Base-by-base conservation (phyloP, 2,797 vertebrate genomes). In the Tapirus indicus region DNA sequence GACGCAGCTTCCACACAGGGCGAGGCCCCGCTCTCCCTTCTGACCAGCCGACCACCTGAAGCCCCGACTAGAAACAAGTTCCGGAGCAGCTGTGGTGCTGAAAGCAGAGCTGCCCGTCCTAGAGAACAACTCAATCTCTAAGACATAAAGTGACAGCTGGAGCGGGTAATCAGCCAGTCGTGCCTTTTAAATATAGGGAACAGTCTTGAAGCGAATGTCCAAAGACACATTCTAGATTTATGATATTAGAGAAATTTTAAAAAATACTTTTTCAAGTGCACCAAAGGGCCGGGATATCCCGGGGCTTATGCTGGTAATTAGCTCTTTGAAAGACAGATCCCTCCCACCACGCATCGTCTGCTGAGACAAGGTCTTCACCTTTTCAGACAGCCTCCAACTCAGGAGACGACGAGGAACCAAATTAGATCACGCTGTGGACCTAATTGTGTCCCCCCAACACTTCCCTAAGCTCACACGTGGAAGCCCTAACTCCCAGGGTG, bases 1-100 rank as follows among this genome's bases (percentile, higher is more conserved):
- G 29, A 66, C 0, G 0, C 12, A 29, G 27, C 66, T 11, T 29
- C 14, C 1, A 20, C n/a, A 4, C 8, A 54, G 52, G 27, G 41
- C 0, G 1, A 27, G 64, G 79, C 41, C 8, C 3, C 38, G 10
- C 2, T 10, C 23, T 44, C 11, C 32, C 2, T 11, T 32, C 86
- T 38, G 56, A 29, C 1, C 68, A 12, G 41, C 38, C 1, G 1
- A 60, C 1, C 12, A 7, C 32, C 78, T 11, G 0, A 1, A 10
- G 69, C 13, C 20, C 56, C 38, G 1, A 0, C 29, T 2, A 8
- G 4, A 60, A 25, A 23, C 12, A 20, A 32, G 25, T 14, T 32
- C 32, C 0, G 27, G 16, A 41, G 64, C 54, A 2, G 2, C 54
- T 56, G 18, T 0, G 0, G 60, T 1, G 18, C 2, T 2, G 4